Evolutionary conservation across 2,113 vertebrate genomes (phyloP).

Genomic region (Eubucco bourcierii): DNA sequence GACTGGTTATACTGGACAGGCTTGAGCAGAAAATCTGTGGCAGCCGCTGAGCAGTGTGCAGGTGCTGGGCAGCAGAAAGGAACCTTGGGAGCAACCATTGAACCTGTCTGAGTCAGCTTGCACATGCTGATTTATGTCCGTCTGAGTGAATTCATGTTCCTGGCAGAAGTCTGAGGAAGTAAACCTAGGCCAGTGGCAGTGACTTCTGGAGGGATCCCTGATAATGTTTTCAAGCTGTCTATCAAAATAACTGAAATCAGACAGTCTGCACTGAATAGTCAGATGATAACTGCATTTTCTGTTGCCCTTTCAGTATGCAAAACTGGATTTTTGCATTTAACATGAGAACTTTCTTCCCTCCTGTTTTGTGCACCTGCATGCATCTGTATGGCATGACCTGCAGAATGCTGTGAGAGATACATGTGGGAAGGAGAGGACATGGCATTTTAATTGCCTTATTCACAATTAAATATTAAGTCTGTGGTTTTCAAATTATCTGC

Average conservation of each 20-base stretch:
- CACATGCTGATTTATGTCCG: not conserved
- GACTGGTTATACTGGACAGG: not conserved
- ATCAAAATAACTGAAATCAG: not conserved
- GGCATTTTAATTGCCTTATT: not conserved
- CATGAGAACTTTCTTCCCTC: not conserved
- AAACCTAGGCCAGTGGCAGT: not conserved
- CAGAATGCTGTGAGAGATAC: not conserved
- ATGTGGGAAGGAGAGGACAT: not conserved
- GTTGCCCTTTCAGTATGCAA: conserved; percentile 16
- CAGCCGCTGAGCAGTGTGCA: not conserved
- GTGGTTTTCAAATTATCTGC: not conserved
- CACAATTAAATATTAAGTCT: not conserved
- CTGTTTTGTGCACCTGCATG: not conserved
- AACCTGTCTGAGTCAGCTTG: not conserved
- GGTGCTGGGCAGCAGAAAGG: not conserved
- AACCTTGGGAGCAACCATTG: not conserved
- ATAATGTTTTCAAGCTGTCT: not conserved
- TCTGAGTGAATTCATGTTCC: not conserved
- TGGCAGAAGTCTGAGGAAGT: not conserved
- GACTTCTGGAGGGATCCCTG: not conserved
- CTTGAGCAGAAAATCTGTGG: not conserved
- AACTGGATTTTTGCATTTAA: not conserved
- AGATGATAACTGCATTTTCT: not conserved
- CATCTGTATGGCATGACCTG: not conserved
- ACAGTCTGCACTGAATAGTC: not conserved